Base-by-base conservation (phyloP, 2,797 vertebrate species). In the Ispidina picta region DNA sequence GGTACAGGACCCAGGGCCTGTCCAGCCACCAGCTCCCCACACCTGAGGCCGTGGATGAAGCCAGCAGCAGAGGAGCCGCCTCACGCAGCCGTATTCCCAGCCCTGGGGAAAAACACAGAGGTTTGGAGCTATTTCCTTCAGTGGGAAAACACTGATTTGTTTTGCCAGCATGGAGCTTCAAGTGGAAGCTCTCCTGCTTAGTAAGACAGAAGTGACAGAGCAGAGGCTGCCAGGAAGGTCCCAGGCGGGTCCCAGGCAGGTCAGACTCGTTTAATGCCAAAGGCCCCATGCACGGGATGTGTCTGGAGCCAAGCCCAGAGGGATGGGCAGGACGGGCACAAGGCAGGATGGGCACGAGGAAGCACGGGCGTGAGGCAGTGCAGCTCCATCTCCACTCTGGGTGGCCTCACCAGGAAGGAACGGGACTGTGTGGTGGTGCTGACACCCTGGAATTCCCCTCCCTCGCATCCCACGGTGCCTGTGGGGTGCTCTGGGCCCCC, bases 231-330 rank as follows among this genome's bases (percentile, higher is more conserved):
- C 43, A 39, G 37, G 37, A 39, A 39, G 37, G 37, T 39, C 35
- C 28, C 3, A 20, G n/a, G 81, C 56, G 39, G 73, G 48, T 80
- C 49, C 83, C 8, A 5, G 37, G 66, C 0, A 1, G 49, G 44
- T 15, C 3, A 1, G 62, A 60, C 41, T 69, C 13, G 0, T 14
- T 73, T 41, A 10, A 41, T 0, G 23, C 58, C 13, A 1, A 2
- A 0, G 4, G 46, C 29, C 56, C 31, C 5, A 0, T 4, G 15
- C 11, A 0, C 0, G 9, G 28, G 68, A 22, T 15, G 68, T 48
- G 43, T 39, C 41, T 0, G 1, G 64, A 56, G 59, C 43, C 0
- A 3, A 83, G 58, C 31, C 25, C 0, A 0, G 69, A 60, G 60
- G n/a, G 35, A 65, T 0, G 12, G 63, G 68, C 20, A 23, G 56